Evolutionary conservation across 2,113 vertebrate species (phyloP).

Genomic region (Corythornis vintsioides): DNA sequence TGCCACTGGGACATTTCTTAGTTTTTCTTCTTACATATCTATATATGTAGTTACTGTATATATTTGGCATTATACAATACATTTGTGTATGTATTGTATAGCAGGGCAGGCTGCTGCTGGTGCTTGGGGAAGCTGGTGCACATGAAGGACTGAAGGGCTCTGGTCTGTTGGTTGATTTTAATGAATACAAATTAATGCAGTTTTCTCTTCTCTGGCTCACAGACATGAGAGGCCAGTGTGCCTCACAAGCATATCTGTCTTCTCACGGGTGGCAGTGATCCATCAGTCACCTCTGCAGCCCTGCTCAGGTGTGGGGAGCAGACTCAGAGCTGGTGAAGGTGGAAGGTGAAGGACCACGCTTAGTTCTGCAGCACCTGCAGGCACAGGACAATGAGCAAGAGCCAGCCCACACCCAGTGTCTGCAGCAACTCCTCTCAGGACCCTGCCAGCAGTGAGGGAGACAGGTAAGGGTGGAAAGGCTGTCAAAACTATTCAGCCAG

Average conservation of each 20-base stretch:
- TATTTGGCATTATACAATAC: no score
- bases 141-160: neutral
- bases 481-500: neutral
- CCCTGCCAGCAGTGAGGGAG: neutral
- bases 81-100: no score
- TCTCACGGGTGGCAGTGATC: neutral
- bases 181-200: constrained; percentile 24
- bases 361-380: neutral
- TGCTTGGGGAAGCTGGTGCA: neutral
- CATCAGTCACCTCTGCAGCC: neutral
- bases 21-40: neutral
- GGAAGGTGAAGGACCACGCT: accelerated
- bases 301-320: neutral
- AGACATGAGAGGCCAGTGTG: constrained; percentile 12
- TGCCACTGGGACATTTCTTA: neutral
- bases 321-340: neutral
- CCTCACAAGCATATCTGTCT: neutral
- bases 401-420: neutral
- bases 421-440: neutral
- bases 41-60: neutral
- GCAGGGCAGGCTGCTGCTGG: neutral
- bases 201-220: constrained; percentile 33
- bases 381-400: neutral
- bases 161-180: constrained; percentile 19
- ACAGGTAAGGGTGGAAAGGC: neutral